phyloP scores from a whole-genome alignment of 2,888 invertebrate species.

The Seladonia tumulorum region DNA sequence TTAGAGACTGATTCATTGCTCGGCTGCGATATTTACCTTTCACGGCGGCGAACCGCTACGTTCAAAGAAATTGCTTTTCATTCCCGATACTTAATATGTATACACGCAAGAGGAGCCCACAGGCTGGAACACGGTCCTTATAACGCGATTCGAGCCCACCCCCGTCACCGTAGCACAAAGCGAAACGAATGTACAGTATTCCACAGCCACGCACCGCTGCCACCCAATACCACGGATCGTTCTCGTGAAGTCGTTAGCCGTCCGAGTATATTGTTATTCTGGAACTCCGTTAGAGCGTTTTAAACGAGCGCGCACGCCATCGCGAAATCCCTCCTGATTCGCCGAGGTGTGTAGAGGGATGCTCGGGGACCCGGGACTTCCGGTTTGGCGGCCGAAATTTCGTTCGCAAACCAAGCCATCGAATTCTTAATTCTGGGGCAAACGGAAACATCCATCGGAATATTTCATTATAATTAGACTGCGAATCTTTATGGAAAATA shows the following conservation, averaged over 20 bases:
- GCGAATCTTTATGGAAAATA: no score
- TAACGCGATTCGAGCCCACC: slow-evolving; percentile 16
- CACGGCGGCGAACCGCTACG: background rate
- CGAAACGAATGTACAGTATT: slow-evolving; percentile 34
- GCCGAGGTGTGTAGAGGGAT: background rate
- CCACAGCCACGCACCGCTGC: background rate
- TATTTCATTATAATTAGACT: no score
- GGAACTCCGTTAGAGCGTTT: background rate
- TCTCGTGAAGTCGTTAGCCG: background rate
- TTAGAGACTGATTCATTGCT: slow-evolving; percentile 9
- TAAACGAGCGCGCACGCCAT: background rate
- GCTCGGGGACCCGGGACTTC: background rate
- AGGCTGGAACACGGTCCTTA: slow-evolving; percentile 15
- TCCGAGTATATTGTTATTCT: background rate
- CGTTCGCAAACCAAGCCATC: no score
- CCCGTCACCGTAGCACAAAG: slow-evolving; percentile 18
- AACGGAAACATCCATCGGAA: no score
- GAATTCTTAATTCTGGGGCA: no score
- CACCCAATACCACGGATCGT: background rate
- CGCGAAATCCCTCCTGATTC: background rate
- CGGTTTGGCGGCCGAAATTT: no score
- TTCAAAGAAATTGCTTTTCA: background rate
- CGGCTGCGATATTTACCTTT: background rate
- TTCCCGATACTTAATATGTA: background rate
- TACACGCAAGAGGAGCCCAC: background rate